Conservation (phyloP, 2,113 vertebrate genomes). For the Aspiorhynchus laticeps region DNA sequence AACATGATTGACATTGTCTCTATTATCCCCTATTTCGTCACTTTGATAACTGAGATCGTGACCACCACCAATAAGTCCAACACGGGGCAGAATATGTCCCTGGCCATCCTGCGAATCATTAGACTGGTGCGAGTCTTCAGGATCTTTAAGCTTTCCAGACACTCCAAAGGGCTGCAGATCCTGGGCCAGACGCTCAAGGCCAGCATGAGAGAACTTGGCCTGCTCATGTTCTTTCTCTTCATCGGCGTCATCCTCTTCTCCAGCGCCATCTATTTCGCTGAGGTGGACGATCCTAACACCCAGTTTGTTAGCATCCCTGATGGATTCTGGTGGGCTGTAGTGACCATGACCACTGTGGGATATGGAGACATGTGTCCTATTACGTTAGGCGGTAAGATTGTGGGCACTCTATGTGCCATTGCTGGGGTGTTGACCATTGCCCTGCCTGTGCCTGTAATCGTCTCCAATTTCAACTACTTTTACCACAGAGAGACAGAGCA, state of each 20-base stretch:
- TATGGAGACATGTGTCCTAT: constrained; percentile 97
- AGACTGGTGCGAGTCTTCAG: constrained; percentile 95
- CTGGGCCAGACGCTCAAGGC: constrained; percentile 90
- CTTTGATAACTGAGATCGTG: constrained; percentile 85
- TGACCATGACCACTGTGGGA: constrained; percentile 98
- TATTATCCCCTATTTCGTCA: constrained; percentile 95
- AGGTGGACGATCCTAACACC: constrained; percentile 91
- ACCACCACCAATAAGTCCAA: constrained; percentile 79
- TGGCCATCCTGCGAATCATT: constrained; percentile 94
- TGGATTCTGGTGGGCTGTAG: constrained; percentile 99
- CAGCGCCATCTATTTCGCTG: constrained; percentile 94
- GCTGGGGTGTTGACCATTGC: constrained; percentile 96
- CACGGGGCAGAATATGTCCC: constrained; percentile 93
- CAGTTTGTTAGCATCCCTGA: constrained; percentile 97
- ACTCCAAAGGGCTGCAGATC: constrained; percentile 92
- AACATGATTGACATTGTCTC: constrained; percentile 96
- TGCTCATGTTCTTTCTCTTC: constrained; percentile 98
- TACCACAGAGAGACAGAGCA: constrained; percentile 95
- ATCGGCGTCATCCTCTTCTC: constrained; percentile 98
- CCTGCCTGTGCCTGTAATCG: constrained; percentile 94
- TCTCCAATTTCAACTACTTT: constrained; percentile 99
- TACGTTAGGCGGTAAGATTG: constrained; percentile 90
- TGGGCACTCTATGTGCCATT: constrained; percentile 94
- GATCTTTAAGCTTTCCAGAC: constrained; percentile 93
- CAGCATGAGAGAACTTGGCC: constrained; percentile 88